Percentiles rank a stretch among this genome's conserved stretches.
Evolutionary conservation across 1,140 invertebrate species (phyloP).

Genomic region (Ips typographus): DNA sequence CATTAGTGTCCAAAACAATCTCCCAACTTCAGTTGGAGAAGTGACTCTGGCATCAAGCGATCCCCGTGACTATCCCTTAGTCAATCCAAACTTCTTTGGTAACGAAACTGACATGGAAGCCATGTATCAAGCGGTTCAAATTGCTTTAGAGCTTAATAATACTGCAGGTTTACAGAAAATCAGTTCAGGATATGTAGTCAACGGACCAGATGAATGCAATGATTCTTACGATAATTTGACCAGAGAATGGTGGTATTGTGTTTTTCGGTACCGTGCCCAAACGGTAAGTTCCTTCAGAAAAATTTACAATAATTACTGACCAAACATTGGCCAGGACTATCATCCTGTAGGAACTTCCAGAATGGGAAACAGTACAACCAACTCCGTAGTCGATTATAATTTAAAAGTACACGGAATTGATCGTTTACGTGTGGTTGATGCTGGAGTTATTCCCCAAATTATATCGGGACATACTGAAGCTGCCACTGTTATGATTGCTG

Average conservation of each 20-base stretch:
- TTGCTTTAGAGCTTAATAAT: slow-evolving; percentile 59
- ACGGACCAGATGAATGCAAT: background rate
- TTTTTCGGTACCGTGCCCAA: slow-evolving; percentile 4
- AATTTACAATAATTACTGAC: too few species aligned
- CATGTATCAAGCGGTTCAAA: slow-evolving; percentile 61
- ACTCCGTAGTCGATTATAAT: too few species aligned
- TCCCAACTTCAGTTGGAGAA: slow-evolving; percentile 67
- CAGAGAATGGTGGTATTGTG: slow-evolving; percentile 25
- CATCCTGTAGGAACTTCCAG: too few species aligned
- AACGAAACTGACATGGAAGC: slow-evolving; percentile 62
- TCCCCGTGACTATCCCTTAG: slow-evolving; percentile 71
- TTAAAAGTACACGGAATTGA: too few species aligned
- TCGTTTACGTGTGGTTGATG: too few species aligned
- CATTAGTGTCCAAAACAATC: slow-evolving; percentile 57
- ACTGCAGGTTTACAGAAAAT: slow-evolving; percentile 56
- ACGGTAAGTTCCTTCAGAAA: slow-evolving; percentile 1
- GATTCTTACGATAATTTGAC: background rate
- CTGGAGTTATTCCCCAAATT: too few species aligned
- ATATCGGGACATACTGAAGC: too few species aligned
- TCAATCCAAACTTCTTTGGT: slow-evolving; percentile 75
- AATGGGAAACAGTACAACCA: too few species aligned
- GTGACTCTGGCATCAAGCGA: slow-evolving; percentile 67
- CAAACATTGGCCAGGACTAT: too few species aligned
- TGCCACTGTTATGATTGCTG: too few species aligned
- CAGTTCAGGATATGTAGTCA: background rate